Percentiles rank a stretch among this genome's conserved stretches.
These are phyloP conservation scores for Hydrozoanthus gracilis DNA, from an alignment of 92 coral and sea anemone genomes.

Conservation along the genomic window DNA sequence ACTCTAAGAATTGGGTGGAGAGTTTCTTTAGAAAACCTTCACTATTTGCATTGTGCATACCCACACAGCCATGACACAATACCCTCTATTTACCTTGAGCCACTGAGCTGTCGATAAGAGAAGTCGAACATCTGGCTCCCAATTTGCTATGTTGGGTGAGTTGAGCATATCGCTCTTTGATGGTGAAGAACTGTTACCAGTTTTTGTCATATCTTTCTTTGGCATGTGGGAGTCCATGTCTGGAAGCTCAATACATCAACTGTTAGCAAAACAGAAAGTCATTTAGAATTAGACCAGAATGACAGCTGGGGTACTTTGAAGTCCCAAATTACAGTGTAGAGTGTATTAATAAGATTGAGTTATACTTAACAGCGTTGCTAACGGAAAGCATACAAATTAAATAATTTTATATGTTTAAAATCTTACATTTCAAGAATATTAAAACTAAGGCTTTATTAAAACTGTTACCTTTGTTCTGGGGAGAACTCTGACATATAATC, in stretches of 20 bases:
- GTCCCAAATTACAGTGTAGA: too few species aligned
- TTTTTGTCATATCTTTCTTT: slow-evolving; percentile 19
- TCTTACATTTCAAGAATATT: too few species aligned
- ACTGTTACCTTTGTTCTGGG: too few species aligned
- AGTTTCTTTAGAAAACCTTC: not conserved
- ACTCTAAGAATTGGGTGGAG: not conserved
- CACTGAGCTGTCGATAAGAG: slow-evolving; percentile 90
- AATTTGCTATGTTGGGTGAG: slow-evolving; percentile 79
- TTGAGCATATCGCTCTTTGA: slow-evolving; percentile 80
- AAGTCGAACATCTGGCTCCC: slow-evolving; percentile 96
- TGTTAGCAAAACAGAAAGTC: not conserved
- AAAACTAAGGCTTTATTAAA: too few species aligned
- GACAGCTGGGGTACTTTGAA: too few species aligned
- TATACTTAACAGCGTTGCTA: too few species aligned
- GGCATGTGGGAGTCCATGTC: slow-evolving; percentile 19
- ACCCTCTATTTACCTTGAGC: slow-evolving; percentile 74
- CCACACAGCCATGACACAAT: not conserved
- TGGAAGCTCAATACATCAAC: not conserved
- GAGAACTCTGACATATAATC: too few species aligned
- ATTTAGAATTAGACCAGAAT: too few species aligned
- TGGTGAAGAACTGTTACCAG: slow-evolving; percentile 59
- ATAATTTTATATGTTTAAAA: too few species aligned
- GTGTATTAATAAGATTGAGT: too few species aligned
- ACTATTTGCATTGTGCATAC: not conserved
- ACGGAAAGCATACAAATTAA: too few species aligned